phyloP scores from a whole-genome alignment of 2,888 invertebrate species.

The Macaria notata region DNA sequence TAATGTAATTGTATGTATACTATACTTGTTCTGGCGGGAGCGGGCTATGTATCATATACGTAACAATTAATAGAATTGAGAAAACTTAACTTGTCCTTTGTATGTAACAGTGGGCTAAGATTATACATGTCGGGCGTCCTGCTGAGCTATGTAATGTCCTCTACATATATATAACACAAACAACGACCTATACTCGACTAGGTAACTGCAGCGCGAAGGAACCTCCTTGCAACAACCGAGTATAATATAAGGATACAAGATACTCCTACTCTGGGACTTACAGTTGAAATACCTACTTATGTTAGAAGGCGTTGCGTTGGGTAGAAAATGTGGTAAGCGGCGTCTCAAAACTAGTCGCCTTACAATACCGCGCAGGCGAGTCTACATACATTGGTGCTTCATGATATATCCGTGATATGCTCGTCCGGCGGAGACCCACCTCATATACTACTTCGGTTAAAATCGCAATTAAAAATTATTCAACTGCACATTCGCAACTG shows the following conservation, averaged over 20 bases:
- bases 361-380: slow-evolving; percentile 35
- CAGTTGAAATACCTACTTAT: slow-evolving; percentile 35
- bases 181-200: no score
- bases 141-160: slow-evolving; percentile 1
- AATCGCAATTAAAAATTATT: slow-evolving; percentile 27
- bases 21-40: slow-evolving; percentile 24
- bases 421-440: slow-evolving; percentile 18
- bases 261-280: no score
- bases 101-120: slow-evolving; percentile 9
- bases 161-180: no score
- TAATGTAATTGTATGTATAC: slow-evolving; percentile 9
- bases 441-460: slow-evolving; percentile 29
- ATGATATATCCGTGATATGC: slow-evolving; percentile 57
- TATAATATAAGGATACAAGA: neutral
- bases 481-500: slow-evolving; percentile 43
- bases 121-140: neutral
- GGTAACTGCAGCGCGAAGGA: neutral
- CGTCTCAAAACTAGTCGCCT: slow-evolving; percentile 51
- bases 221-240: neutral
- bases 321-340: slow-evolving; percentile 48
- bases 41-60: slow-evolving; percentile 24
- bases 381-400: slow-evolving; percentile 41
- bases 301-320: slow-evolving; percentile 39
- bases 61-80: slow-evolving; percentile 65
- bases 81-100: slow-evolving; percentile 60